These are phyloP conservation scores for Tetrax tetrax DNA, from an alignment of 2,113 vertebrate species.

Conservation along the genomic window DNA sequence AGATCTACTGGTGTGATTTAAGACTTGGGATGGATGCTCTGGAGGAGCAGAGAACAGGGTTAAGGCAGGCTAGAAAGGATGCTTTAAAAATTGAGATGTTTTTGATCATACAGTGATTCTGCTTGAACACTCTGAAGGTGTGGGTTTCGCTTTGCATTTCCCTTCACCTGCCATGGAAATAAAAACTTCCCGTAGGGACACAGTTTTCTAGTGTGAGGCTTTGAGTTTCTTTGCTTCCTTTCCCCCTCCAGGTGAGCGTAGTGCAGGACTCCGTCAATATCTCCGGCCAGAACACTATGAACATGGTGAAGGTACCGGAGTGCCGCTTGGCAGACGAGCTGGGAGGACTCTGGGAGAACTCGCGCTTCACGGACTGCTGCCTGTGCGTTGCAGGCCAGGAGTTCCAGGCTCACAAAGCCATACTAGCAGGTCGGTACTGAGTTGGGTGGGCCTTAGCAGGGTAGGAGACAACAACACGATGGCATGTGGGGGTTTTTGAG, in stretches of 20 bases:
- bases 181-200: background rate
- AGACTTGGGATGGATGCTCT: background rate
- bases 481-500: background rate
- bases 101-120: background rate
- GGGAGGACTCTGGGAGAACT: constrained; percentile 96
- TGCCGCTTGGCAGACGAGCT: constrained; percentile 94
- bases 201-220: fast-evolving
- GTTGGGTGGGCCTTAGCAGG: background rate
- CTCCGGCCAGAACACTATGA: constrained; percentile 97
- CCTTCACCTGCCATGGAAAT: background rate
- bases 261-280: constrained; percentile 98
- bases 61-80: too few relatives aligned
- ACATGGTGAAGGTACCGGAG: constrained; percentile 94
- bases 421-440: constrained; percentile 84
- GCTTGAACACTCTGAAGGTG: background rate
- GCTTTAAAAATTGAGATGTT: fast-evolving
- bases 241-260: constrained; percentile 89
- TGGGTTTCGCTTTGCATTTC: background rate
- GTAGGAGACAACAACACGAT: background rate
- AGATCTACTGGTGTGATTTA: background rate
- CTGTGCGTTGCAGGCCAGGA: constrained; percentile 93
- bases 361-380: constrained; percentile 95
- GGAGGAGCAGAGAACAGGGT: background rate
- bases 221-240: background rate
- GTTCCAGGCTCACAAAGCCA: constrained; percentile 92